Evolutionary conservation across 1,140 invertebrate genomes (phyloP).

Genomic region (Drosophila ficusphila): DNA sequence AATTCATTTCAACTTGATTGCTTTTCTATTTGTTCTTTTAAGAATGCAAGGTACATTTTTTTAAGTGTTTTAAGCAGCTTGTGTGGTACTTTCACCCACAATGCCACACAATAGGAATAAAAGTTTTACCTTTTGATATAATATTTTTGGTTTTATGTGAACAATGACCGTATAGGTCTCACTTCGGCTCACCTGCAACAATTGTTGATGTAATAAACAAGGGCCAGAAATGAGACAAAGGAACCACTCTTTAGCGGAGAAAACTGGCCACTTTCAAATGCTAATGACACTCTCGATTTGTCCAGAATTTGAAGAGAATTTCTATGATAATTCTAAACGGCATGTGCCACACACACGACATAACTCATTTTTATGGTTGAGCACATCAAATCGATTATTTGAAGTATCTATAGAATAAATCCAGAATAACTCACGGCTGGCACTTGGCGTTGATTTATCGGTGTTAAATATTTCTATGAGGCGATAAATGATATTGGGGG

Average conservation of each 20-base stretch:
- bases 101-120: conserved; percentile 61
- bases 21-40: background rate
- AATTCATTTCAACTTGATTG: too few species aligned
- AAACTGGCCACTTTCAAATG: conserved; percentile 50
- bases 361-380: conserved; percentile 65
- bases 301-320: conserved; percentile 8
- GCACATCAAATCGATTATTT: conserved; percentile 60
- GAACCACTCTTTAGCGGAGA: conserved; percentile 28
- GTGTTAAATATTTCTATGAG: conserved; percentile 42
- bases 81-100: conserved; percentile 70
- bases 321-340: conserved; percentile 26
- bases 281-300: conserved; percentile 29
- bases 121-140: conserved; percentile 63
- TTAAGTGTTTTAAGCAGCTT: conserved; percentile 36
- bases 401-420: conserved; percentile 31
- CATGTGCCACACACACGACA: conserved; percentile 46
- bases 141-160: conserved; percentile 43
- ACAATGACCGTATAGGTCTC: conserved; percentile 52
- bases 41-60: background rate
- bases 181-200: conserved; percentile 62
- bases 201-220: conserved; percentile 63
- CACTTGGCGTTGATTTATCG: conserved; percentile 58
- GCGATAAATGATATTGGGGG: conserved; percentile 21
- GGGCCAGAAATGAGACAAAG: conserved; percentile 20
- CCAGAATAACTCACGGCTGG: conserved; percentile 30